Conservation (phyloP, 1,140 invertebrate genomes). For the Palaemon carinicauda region DNA sequence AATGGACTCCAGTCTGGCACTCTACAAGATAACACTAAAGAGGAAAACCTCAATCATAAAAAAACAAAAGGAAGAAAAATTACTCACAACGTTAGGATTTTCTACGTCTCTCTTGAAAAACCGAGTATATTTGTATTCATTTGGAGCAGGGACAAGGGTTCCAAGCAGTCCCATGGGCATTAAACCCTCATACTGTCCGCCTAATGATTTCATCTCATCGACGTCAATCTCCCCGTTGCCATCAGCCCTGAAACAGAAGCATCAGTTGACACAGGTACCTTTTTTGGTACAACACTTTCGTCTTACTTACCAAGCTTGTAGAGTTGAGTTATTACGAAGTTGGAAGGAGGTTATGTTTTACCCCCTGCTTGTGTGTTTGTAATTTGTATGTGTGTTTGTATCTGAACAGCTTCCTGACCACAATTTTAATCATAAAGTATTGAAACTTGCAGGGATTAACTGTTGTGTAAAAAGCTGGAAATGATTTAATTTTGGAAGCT, state of each 20-base stretch:
- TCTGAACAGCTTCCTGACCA: no score
- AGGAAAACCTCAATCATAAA: not conserved
- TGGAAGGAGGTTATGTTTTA: no score
- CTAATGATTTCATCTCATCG: slow-evolving; percentile 15
- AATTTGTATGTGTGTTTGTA: no score
- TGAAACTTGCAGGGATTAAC: no score
- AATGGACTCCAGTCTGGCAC: not conserved
- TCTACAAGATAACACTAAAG: not conserved
- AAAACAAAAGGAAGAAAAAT: not conserved
- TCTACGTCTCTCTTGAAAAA: slow-evolving; percentile 32
- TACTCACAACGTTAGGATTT: slow-evolving; percentile 39
- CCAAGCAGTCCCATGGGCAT: slow-evolving; percentile 41
- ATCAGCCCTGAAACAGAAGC: not conserved
- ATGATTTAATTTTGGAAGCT: no score
- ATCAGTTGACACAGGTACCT: no score
- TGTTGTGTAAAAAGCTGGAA: no score
- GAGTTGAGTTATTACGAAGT: no score
- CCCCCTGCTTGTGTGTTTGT: no score
- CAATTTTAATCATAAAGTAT: no score
- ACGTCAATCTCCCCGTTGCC: slow-evolving; percentile 15
- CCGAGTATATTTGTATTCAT: slow-evolving; percentile 15
- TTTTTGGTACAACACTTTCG: no score
- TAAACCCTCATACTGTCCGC: slow-evolving; percentile 12
- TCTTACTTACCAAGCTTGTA: no score
- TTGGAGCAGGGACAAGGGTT: not conserved